phyloP scores from a whole-genome alignment of 2,113 vertebrate species.

The Tichodroma muraria region DNA sequence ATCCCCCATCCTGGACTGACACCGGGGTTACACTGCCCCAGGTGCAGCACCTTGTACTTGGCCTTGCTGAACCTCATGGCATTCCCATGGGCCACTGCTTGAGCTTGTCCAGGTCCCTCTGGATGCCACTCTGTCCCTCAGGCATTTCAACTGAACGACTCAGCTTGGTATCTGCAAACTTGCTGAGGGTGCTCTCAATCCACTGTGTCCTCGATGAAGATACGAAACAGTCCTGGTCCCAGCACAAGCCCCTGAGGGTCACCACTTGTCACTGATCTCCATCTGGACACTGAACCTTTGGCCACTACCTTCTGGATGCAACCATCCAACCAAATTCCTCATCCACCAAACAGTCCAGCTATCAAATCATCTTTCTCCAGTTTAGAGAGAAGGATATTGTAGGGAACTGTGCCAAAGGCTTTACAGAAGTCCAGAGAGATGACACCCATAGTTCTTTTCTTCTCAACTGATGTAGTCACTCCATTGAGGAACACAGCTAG shows the following conservation, averaged over 20 bases:
- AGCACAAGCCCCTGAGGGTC: neutral
- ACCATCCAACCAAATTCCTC: neutral
- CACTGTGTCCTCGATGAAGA: neutral
- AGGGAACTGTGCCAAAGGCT: neutral
- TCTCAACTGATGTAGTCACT: neutral
- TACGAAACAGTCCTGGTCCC: neutral
- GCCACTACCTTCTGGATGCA: neutral
- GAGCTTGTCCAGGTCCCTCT: neutral
- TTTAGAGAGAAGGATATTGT: neutral
- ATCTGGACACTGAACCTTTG: neutral
- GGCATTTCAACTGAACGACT: rapidly evolving
- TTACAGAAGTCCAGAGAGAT: neutral
- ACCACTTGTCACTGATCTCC: neutral
- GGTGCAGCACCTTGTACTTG: neutral
- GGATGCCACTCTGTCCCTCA: neutral
- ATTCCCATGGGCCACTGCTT: neutral
- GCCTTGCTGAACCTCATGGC: neutral
- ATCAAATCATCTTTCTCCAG: neutral
- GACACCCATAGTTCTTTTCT: neutral
- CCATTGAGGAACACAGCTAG: neutral
- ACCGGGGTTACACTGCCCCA: rapidly evolving
- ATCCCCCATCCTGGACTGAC: neutral
- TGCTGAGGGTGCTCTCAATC: neutral
- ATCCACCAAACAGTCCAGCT: neutral
- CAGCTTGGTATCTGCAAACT: neutral